Conservation (phyloP, 2,797 vertebrate genomes). For the Gambelia wislizenii region DNA sequence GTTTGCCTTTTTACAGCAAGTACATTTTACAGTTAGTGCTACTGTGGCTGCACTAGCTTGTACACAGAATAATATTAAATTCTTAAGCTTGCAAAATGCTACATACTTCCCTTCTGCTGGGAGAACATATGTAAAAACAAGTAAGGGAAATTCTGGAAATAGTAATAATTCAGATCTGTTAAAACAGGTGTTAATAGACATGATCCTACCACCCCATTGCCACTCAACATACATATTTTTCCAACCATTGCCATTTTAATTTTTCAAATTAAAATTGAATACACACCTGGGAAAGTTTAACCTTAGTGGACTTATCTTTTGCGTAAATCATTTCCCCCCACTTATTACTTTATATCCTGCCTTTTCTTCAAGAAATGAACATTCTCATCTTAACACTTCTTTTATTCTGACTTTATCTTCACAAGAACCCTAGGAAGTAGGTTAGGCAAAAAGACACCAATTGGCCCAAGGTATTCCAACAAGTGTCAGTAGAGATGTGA, state of each 20-base stretch:
- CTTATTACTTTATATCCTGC: background rate
- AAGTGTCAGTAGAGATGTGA: background rate
- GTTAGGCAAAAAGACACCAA: background rate
- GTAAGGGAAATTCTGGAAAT: background rate
- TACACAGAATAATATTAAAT: rapidly evolving
- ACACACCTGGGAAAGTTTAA: background rate
- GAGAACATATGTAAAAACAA: constrained; percentile 31
- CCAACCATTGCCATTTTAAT: background rate
- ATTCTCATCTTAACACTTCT: background rate
- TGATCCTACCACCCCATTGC: background rate
- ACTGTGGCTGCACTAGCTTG: background rate
- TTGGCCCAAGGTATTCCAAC: background rate
- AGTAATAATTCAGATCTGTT: background rate
- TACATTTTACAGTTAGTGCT: background rate
- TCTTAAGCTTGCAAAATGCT: background rate
- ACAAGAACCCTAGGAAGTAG: too few species aligned
- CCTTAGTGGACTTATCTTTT: background rate
- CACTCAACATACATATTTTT: background rate
- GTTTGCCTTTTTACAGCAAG: background rate
- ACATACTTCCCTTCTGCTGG: background rate
- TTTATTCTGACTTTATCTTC: background rate
- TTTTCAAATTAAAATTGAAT: background rate
- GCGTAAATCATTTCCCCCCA: background rate
- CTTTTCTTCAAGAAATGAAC: background rate
- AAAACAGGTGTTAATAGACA: background rate